Evolutionary conservation across 2,888 invertebrate genomes (phyloP).

Genomic region (Phragmatobia fuliginosa): DNA sequence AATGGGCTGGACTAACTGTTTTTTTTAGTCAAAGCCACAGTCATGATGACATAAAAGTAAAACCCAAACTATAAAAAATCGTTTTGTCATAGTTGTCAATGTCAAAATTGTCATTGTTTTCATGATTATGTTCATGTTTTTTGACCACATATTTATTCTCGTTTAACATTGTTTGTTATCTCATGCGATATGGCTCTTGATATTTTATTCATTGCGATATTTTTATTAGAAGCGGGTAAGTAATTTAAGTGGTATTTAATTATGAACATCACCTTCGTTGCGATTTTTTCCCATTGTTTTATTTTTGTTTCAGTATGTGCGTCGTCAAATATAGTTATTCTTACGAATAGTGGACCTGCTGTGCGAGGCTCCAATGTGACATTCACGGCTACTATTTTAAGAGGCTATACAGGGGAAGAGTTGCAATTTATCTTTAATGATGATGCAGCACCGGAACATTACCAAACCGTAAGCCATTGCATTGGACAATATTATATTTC

Average conservation of each 20-base stretch:
- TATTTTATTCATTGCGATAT: constrained; percentile 64
- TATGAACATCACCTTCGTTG: not conserved
- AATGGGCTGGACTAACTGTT: too few species aligned
- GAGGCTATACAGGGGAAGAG: constrained; percentile 71
- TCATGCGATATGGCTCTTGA: constrained; percentile 62
- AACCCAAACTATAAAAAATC: not conserved
- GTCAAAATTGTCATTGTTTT: constrained; percentile 32
- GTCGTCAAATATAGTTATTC: constrained; percentile 69
- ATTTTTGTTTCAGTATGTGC: constrained; percentile 58
- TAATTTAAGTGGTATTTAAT: constrained; percentile 18
- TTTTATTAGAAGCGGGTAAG: constrained; percentile 61
- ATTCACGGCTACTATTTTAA: constrained; percentile 87
- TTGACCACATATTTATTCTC: constrained; percentile 60
- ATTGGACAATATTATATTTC: not conserved
- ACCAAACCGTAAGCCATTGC: constrained; percentile 71
- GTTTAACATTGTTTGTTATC: constrained; percentile 27
- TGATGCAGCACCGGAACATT: constrained; percentile 84
- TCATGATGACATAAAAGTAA: too few species aligned
- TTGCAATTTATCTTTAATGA: constrained; percentile 88
- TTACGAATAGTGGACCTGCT: constrained; percentile 89
- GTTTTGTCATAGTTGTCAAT: constrained; percentile 6
- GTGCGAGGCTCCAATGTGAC: constrained; percentile 90
- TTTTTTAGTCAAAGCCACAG: too few species aligned
- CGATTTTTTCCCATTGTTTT: constrained; percentile 1
- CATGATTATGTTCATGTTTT: constrained; percentile 36